phyloP scores from a whole-genome alignment of 2,797 vertebrate genomes.

The Neoniphon sammara region DNA sequence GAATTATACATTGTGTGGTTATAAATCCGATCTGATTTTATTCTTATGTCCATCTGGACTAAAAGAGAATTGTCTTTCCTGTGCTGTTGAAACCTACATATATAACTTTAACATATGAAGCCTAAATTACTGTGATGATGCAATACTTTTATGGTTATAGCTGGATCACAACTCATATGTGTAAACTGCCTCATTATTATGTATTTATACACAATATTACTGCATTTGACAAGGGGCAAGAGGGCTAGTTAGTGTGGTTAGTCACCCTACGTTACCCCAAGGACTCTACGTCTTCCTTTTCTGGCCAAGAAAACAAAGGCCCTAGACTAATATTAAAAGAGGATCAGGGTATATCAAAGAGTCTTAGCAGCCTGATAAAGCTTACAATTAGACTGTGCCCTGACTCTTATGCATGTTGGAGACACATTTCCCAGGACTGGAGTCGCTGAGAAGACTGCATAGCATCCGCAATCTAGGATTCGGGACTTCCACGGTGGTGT shows the following conservation, averaged over 20 bases:
- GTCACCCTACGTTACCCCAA: constrained; percentile 8
- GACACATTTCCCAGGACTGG: constrained; percentile 31
- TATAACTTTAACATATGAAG: not conserved
- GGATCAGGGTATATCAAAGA: constrained; percentile 48
- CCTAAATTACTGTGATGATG: not conserved
- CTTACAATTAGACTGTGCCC: not conserved
- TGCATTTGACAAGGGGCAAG: constrained; percentile 2
- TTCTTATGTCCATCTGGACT: constrained; percentile 1
- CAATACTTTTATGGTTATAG: not conserved
- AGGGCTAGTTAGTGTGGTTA: not conserved
- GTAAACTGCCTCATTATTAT: not conserved
- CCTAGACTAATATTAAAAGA: constrained; percentile 11
- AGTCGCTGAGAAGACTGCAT: not conserved
- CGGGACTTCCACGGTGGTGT: constrained; percentile 4
- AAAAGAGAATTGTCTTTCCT: not conserved
- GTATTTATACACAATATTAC: not conserved
- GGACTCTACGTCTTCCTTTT: constrained; percentile 8
- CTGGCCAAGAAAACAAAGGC: constrained; percentile 33
- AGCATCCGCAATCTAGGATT: constrained; percentile 14
- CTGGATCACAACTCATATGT: not conserved
- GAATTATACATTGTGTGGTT: not conserved
- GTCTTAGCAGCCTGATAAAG: constrained; percentile 38
- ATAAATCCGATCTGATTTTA: not conserved
- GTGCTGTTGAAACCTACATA: not conserved
- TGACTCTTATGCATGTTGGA: constrained; percentile 21